phyloP scores from a whole-genome alignment of 2,797 vertebrate species.

The Gadopsis marmoratus region DNA sequence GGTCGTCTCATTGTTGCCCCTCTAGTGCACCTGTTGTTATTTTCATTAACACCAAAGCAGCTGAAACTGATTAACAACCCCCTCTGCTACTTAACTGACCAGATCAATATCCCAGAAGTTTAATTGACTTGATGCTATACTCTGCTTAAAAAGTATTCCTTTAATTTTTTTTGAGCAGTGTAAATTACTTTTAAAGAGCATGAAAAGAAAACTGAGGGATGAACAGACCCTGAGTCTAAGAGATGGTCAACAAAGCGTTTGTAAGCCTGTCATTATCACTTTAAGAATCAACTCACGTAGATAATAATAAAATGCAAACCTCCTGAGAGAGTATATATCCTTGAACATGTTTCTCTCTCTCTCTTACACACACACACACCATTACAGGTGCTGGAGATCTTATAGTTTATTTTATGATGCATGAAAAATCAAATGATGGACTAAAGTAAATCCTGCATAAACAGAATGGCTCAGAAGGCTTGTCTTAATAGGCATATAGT shows the following conservation, averaged over 20 bases:
- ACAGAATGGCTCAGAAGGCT: conserved; percentile 53
- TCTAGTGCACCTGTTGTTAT: too few species aligned
- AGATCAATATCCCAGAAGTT: too few species aligned
- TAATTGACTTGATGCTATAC: too few species aligned
- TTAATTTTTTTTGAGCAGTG: too few species aligned
- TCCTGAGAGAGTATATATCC: conserved; percentile 35
- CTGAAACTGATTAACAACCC: too few species aligned
- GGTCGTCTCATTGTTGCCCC: too few species aligned
- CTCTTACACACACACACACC: conserved; percentile 3
- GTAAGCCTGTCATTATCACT: conserved; percentile 54
- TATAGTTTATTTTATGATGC: conserved; percentile 55
- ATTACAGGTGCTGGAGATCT: conserved; percentile 39
- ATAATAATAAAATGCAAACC: conserved; percentile 59
- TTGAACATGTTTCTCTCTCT: conserved; percentile 43
- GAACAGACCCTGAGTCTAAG: conserved; percentile 24
- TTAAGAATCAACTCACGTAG: conserved; percentile 48
- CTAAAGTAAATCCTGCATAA: conserved; percentile 59
- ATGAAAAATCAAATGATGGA: conserved; percentile 65
- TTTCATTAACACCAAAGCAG: too few species aligned
- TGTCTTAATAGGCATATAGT: conserved; percentile 51
- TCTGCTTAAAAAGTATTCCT: too few species aligned
- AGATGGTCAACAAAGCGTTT: conserved; percentile 60
- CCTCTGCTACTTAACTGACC: too few species aligned
- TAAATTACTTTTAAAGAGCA: conserved; percentile 47
- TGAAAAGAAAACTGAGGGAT: conserved; percentile 40